phyloP scores from a whole-genome alignment of 2,797 vertebrate genomes.

The Girardinus metallicus region DNA sequence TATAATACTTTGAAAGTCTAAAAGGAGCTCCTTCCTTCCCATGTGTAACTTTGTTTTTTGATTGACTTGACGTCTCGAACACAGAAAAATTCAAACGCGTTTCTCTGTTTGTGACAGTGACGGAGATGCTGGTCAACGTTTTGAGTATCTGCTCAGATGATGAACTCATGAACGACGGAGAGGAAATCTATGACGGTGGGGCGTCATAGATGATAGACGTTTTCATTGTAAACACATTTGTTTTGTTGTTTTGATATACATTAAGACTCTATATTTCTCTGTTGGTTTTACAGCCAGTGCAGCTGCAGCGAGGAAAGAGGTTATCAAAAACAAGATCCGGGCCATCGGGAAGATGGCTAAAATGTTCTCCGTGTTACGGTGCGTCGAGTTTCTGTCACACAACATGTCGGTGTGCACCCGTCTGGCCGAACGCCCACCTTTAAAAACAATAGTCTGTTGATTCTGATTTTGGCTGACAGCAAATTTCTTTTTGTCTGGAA shows the following conservation, averaged over 20 bases:
- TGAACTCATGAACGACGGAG: conserved; percentile 93
- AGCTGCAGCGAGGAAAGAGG: conserved; percentile 86
- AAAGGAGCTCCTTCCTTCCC: neutral
- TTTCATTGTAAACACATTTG: neutral
- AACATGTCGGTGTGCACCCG: neutral
- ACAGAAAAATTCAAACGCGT: neutral
- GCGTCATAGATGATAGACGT: neutral
- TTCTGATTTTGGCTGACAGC: neutral
- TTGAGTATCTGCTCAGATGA: conserved; percentile 98
- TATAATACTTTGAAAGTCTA: neutral
- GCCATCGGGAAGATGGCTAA: conserved; percentile 88
- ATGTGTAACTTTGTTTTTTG: neutral
- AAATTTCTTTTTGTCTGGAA: neutral
- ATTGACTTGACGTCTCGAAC: neutral
- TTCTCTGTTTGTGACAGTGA: conserved; percentile 81
- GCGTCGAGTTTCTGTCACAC: conserved; percentile 38
- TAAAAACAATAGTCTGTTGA: neutral
- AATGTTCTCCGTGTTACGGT: conserved; percentile 83
- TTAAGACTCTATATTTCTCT: neutral
- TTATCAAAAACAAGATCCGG: conserved; percentile 87
- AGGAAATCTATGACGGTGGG: conserved; percentile 94
- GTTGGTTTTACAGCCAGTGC: conserved; percentile 74
- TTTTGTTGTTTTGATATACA: no score
- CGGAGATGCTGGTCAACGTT: conserved; percentile 98
- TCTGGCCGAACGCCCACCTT: neutral